These are phyloP conservation scores for Allolobophora icterica DNA, from an alignment of 2,888 invertebrate species.

Conservation along the genomic window DNA sequence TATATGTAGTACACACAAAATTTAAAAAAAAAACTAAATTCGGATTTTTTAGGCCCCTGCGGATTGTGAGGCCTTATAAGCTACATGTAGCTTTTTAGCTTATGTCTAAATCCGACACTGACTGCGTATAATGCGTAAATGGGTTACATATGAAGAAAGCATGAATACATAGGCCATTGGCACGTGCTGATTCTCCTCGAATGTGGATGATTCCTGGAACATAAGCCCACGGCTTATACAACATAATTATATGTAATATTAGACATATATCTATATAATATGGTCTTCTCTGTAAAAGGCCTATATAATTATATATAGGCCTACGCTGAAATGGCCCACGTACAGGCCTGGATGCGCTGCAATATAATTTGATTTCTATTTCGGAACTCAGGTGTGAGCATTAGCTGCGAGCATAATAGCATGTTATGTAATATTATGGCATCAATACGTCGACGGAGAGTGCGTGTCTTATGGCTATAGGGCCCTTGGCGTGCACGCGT, in stretches of 20 bases:
- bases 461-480: background rate
- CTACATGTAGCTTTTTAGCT: too few species aligned
- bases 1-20: too few species aligned
- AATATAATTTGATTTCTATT: too few species aligned
- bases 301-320: background rate
- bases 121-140: background rate
- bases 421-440: background rate
- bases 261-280: too few species aligned
- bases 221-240: background rate
- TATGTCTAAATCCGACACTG: too few species aligned
- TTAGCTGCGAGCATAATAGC: background rate
- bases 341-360: background rate
- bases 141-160: background rate
- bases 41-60: too few species aligned
- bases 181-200: background rate
- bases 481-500: background rate
- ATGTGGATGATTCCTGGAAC: background rate
- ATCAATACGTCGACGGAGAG: background rate
- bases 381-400: background rate
- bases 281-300: background rate
- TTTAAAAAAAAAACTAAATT: too few species aligned
- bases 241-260: background rate
- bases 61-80: too few species aligned
- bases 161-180: background rate
- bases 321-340: background rate